phyloP scores from a whole-genome alignment of 2,113 vertebrate species.

The Macquaria australasica region DNA sequence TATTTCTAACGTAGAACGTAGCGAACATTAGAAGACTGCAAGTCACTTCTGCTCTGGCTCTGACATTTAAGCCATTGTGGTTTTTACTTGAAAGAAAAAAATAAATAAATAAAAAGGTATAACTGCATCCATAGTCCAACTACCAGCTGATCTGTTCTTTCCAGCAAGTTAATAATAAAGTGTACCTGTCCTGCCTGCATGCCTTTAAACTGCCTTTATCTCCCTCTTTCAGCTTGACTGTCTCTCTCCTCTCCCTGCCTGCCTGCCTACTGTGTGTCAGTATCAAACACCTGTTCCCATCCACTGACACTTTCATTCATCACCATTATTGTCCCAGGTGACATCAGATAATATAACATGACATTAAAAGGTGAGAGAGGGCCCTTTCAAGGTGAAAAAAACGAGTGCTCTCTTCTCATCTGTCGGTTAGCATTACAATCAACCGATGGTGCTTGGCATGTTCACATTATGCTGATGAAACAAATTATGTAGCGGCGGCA shows the following conservation, averaged over 20 bases:
- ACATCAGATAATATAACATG: conserved; percentile 55
- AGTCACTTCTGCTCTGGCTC: too few relatives aligned
- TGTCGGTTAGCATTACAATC: conserved; percentile 46
- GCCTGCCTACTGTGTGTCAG: neutral
- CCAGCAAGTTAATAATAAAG: neutral
- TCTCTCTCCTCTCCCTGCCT: neutral
- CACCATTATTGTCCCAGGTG: conserved; percentile 55
- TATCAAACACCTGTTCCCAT: conserved; percentile 34
- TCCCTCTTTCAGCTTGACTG: neutral
- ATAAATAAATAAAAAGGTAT: neutral
- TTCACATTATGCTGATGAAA: conserved; percentile 8
- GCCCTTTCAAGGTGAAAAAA: conserved; percentile 50
- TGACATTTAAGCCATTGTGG: neutral
- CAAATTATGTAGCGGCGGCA: neutral
- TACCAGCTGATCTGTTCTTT: neutral
- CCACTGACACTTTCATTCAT: conserved; percentile 55
- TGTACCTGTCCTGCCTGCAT: neutral
- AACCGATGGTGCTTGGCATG: conserved; percentile 34
- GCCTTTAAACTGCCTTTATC: conserved; percentile 4
- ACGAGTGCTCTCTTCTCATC: conserved; percentile 6
- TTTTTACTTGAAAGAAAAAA: neutral
- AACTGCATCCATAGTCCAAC: neutral
- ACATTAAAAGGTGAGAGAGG: conserved; percentile 45
- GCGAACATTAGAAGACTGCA: neutral
- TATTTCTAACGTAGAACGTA: neutral